Evolutionary conservation across 2,888 invertebrate species (phyloP).

Genomic region (Andrena camellia): DNA sequence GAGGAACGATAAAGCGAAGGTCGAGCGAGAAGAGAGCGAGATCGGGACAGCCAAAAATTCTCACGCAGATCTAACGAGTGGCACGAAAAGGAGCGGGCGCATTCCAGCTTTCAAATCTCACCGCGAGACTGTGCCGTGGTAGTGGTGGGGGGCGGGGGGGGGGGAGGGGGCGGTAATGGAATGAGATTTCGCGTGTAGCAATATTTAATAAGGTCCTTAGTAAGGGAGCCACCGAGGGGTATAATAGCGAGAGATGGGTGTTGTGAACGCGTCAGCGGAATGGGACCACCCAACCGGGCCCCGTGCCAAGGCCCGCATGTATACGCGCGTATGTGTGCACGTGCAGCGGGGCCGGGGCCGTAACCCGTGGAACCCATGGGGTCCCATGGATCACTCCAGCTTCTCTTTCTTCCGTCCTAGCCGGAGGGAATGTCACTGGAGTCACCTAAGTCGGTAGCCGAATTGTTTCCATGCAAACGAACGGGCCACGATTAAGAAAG

Average conservation of each 20-base stretch:
- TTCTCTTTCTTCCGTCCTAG: slow-evolving; percentile 58
- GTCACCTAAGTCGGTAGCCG: slow-evolving; percentile 76
- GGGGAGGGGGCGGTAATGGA: slow-evolving; percentile 61
- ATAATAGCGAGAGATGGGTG: slow-evolving; percentile 81
- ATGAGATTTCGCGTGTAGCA: slow-evolving; percentile 79
- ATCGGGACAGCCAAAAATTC: slow-evolving; percentile 59
- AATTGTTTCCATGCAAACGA: slow-evolving; percentile 77
- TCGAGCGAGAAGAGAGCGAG: not conserved
- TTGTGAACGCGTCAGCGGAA: slow-evolving; percentile 83
- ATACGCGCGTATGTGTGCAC: slow-evolving; percentile 59
- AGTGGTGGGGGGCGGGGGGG: not conserved
- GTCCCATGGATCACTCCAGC: slow-evolving; percentile 74
- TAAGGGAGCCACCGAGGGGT: slow-evolving; percentile 77
- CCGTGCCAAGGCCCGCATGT: slow-evolving; percentile 79
- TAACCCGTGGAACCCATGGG: slow-evolving; percentile 74
- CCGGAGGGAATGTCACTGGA: slow-evolving; percentile 71
- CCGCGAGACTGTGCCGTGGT: slow-evolving; percentile 29
- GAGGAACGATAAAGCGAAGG: too few species aligned
- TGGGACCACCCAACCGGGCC: slow-evolving; percentile 83
- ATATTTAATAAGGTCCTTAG: slow-evolving; percentile 83
- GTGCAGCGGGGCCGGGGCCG: slow-evolving; percentile 59
- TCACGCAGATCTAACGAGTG: slow-evolving; percentile 72
- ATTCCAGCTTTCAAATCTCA: slow-evolving; percentile 68
- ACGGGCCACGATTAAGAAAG: slow-evolving; percentile 74
- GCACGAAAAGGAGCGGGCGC: slow-evolving; percentile 65